Evolutionary conservation across 2,797 vertebrate species (phyloP).

Genomic region (Argya squamiceps): DNA sequence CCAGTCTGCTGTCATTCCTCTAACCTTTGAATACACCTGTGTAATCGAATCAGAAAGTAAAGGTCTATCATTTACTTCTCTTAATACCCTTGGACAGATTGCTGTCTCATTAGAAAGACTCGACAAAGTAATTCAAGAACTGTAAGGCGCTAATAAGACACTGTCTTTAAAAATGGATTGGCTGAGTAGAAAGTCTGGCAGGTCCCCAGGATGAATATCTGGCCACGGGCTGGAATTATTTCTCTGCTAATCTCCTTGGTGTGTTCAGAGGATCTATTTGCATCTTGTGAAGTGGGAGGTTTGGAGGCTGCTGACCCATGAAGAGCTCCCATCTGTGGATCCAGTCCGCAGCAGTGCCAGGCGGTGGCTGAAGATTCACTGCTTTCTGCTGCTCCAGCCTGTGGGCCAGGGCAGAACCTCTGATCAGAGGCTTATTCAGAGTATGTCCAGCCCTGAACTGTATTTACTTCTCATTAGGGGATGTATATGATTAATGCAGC

Average conservation of each 20-base stretch:
- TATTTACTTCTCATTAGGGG: not conserved
- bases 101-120: constrained; percentile 48
- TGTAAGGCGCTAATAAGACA: constrained; percentile 29
- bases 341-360: not conserved
- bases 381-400: not conserved
- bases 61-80: constrained; percentile 30
- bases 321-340: constrained; percentile 2
- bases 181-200: constrained; percentile 32
- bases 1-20: not conserved
- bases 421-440: not conserved
- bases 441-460: not conserved
- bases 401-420: not conserved
- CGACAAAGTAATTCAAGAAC: constrained; percentile 22
- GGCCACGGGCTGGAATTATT: constrained; percentile 39
- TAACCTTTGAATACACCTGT: constrained; percentile 30
- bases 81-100: constrained; percentile 33
- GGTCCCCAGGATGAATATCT: constrained; percentile 30
- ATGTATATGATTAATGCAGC: not conserved
- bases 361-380: not conserved
- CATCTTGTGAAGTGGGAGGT: not conserved
- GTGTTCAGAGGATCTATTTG: constrained; percentile 14
- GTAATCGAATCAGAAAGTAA: constrained; percentile 20
- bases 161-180: constrained; percentile 59
- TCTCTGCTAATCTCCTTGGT: constrained; percentile 2
- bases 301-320: constrained; percentile 19